Evolutionary conservation across 2,888 invertebrate species (phyloP), one percentile per base, ranked within the genome.

Genomic region (Coenonympha arcania): DNA sequence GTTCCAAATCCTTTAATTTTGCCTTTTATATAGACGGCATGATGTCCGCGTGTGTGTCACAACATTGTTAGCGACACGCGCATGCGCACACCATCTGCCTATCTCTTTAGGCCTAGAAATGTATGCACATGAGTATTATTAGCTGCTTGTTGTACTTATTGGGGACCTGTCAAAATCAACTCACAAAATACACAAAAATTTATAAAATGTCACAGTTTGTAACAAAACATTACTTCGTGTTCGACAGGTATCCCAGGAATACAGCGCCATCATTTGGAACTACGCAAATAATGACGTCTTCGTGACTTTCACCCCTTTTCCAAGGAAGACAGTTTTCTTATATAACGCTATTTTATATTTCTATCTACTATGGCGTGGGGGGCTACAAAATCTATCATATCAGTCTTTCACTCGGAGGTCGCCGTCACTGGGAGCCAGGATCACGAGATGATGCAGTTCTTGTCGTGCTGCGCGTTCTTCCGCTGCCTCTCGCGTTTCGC

Each of bases 361-460:
- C 69, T 71, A 64, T 70, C 72, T 79, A 81, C 76, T 83, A 83
- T 83, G 84, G 84, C 84, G 69, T 65, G 43, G 60, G 65, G 71
- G 70, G 71, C 69, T 79, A 64, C 55, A 71, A 66, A 11, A 36
- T 11, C 19, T 36, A 36, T 36, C 69, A 73, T 75, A 75, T 85
- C 85, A 86, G 85, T 86, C 85, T 86, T 86, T 70, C 70, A 57
- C 68, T 84, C 83, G 84, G 85, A 84, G 84, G 82, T 78, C 66
- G 76, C 62, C 66, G 74, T 81, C 79, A 71, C 73, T 75, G 69
- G 73, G 54, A 72, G 66, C 79, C 77, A 69, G 58, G 74, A 92
- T 95, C 93, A 95, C 87, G 95, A 94, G 73, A 95, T 91, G 64
- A 93, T 91, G 79, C 95, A 95, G 79, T 94, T 95, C 70, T 95